Evolutionary conservation across 2,888 invertebrate genomes (phyloP).

Genomic region (Coelogynopora nodosa): DNA sequence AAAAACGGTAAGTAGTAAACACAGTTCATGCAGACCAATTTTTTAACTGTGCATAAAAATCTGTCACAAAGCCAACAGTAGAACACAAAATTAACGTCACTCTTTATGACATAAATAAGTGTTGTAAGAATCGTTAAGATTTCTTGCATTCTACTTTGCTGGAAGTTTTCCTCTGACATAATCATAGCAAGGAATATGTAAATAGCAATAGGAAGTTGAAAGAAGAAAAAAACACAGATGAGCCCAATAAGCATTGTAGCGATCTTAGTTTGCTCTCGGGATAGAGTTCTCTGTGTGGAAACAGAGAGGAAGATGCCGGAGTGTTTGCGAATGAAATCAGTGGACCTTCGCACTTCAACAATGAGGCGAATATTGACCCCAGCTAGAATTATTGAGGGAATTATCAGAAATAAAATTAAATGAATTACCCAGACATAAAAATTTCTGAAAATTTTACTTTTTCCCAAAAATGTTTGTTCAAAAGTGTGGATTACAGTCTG

Average conservation of each 20-base stretch:
- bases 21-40: neutral
- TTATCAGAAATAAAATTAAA: neutral
- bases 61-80: slow-evolving; percentile 10
- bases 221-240: neutral
- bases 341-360: slow-evolving; percentile 26
- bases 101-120: neutral
- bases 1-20: neutral
- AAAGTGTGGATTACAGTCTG: neutral
- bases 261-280: slow-evolving; percentile 33
- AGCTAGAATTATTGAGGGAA: neutral
- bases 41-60: neutral
- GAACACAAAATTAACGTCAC: slow-evolving; percentile 1
- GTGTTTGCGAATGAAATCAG: slow-evolving; percentile 5
- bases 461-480: too few relatives aligned
- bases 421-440: neutral
- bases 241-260: slow-evolving; percentile 9
- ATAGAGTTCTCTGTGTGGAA: neutral
- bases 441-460: neutral
- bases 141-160: neutral
- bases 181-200: neutral
- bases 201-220: neutral
- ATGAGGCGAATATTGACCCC: slow-evolving; percentile 9
- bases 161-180: neutral
- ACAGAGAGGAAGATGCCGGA: neutral
- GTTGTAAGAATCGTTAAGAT: neutral